A percentile compares a stretch with the other conserved stretches of the same genome.
These are phyloP conservation scores for Syngnathus rostellatus DNA, from an alignment of 2,797 vertebrate species.

Conservation along the genomic window DNA sequence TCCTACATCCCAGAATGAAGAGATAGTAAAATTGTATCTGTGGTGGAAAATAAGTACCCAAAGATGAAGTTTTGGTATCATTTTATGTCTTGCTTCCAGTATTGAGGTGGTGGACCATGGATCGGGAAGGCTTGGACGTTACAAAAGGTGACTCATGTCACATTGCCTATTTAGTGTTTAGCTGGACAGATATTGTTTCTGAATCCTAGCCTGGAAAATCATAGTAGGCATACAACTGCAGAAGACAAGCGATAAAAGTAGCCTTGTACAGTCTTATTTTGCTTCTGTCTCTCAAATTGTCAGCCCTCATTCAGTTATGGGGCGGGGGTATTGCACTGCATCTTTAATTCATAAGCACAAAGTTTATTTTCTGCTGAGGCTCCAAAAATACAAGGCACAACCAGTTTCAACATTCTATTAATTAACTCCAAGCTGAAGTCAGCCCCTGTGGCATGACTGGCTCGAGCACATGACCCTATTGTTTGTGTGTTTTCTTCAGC, in stretches of 20 bases:
- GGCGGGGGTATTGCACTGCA: constrained; percentile 21
- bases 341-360: constrained; percentile 40
- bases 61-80: constrained; percentile 49
- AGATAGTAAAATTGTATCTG: constrained; percentile 13
- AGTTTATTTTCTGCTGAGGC: constrained; percentile 18
- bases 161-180: constrained; percentile 18
- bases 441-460: constrained; percentile 24
- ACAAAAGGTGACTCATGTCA: constrained; percentile 31
- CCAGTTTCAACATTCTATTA: constrained; percentile 32
- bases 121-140: constrained; percentile 19
- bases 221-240: constrained; percentile 4
- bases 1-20: constrained; percentile 16
- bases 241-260: constrained; percentile 10
- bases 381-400: constrained; percentile 19
- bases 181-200: constrained; percentile 10
- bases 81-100: constrained; percentile 33
- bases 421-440: constrained; percentile 40
- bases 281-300: constrained; percentile 6
- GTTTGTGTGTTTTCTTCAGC: constrained; percentile 28
- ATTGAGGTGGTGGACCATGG: constrained; percentile 21
- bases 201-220: constrained; percentile 13
- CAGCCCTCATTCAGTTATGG: constrained; percentile 11
- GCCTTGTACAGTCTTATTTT: constrained; percentile 12
- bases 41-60: neutral
- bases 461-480: constrained; percentile 16